Percentiles rank a stretch among this genome's conserved stretches.
phyloP scores from a whole-genome alignment of 2,113 vertebrate species.

The Nansenia antarctica region DNA sequence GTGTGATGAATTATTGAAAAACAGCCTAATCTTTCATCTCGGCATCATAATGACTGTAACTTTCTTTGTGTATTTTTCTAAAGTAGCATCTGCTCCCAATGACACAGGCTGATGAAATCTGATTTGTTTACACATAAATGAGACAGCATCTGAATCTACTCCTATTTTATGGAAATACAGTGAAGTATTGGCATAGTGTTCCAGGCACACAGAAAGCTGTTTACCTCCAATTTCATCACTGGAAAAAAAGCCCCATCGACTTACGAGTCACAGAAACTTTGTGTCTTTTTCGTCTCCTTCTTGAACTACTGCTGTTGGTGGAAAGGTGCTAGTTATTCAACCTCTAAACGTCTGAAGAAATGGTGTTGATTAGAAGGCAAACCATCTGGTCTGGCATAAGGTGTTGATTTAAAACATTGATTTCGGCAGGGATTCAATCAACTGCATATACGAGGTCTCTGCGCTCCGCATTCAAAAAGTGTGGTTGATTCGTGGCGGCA shows the following conservation, averaged over 20 bases:
- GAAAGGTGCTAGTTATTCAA: slow-evolving; percentile 12
- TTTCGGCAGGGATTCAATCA: no score
- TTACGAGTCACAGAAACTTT: no score
- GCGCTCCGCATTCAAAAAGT: no score
- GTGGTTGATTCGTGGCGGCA: no score
- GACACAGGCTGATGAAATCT: slow-evolving; percentile 36
- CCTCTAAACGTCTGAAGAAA: slow-evolving; percentile 26
- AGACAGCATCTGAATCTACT: slow-evolving; percentile 10
- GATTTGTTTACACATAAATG: slow-evolving; percentile 37
- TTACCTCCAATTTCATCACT: no score
- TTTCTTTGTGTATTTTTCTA: slow-evolving; percentile 50
- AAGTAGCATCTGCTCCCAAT: slow-evolving; percentile 51
- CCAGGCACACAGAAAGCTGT: slow-evolving; percentile 2
- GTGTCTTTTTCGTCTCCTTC: no score
- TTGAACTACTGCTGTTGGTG: no score
- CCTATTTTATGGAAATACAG: slow-evolving; percentile 9
- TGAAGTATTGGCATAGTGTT: background rate
- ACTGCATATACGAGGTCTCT: no score
- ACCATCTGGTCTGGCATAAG: slow-evolving; percentile 38
- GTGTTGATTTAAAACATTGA: slow-evolving; percentile 25
- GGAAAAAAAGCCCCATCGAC: no score
- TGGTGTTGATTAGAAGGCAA: slow-evolving; percentile 42
- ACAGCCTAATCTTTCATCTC: slow-evolving; percentile 39
- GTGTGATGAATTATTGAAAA: slow-evolving; percentile 41
- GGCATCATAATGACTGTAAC: slow-evolving; percentile 34